A percentile compares a stretch with the other conserved stretches of the same genome.
These are phyloP conservation scores for Thera obeliscata DNA, from an alignment of 2,888 invertebrate genomes.

Conservation along the genomic window DNA sequence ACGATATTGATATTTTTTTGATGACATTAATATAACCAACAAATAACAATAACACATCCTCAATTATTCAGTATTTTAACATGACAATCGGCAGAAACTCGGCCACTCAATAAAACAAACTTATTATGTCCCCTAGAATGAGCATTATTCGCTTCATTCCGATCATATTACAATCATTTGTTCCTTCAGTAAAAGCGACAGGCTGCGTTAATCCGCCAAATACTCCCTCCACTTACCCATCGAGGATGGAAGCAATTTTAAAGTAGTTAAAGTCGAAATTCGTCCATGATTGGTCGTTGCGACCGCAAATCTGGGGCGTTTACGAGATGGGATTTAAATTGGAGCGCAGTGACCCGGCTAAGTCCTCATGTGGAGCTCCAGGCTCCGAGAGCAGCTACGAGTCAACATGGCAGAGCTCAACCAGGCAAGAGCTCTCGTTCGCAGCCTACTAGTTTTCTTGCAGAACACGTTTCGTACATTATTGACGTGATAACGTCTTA, in stretches of 20 bases:
- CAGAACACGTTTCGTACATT: background rate
- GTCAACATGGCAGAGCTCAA: conserved; percentile 38
- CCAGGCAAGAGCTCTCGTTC: conserved; percentile 29
- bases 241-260: conserved; percentile 28
- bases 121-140: conserved; percentile 15
- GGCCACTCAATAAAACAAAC: conserved; percentile 25
- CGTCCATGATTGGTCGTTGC: conserved; percentile 28
- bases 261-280: conserved; percentile 40
- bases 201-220: conserved; percentile 22
- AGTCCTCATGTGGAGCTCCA: conserved; percentile 21
- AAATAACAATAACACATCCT: too few relatives aligned
- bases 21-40: background rate
- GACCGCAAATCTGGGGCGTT: conserved; percentile 43
- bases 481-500: too few relatives aligned
- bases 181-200: conserved; percentile 21
- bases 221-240: conserved; percentile 6
- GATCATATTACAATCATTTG: conserved; percentile 29
- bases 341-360: conserved; percentile 61
- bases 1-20: background rate
- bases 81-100: background rate
- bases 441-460: background rate
- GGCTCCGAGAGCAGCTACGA: conserved; percentile 30
- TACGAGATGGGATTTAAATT: conserved; percentile 64
- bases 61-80: too few relatives aligned
- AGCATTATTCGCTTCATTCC: conserved; percentile 24